Evolutionary conservation across 35 echinoderm and acorn worm genomes (phyloP).

Genomic region (Apostichopus japonicus): DNA sequence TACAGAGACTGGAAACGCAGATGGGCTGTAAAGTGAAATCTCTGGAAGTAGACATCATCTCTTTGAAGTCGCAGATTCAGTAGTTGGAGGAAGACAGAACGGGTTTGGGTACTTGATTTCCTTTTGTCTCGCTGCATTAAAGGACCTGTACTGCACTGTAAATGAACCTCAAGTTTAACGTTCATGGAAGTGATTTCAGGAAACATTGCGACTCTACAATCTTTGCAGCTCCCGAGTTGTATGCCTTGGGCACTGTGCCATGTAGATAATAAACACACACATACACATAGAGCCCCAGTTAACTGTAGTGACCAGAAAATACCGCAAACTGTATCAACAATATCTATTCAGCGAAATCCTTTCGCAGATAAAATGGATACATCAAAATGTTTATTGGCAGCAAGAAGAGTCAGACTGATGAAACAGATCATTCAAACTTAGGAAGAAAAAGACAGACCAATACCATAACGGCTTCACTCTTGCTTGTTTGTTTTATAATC

Average conservation of each 20-base stretch:
- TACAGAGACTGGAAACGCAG: background rate
- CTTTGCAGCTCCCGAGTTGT: too few species aligned
- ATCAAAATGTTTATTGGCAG: too few species aligned
- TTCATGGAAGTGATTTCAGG: too few species aligned
- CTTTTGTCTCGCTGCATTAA: background rate
- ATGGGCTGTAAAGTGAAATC: slow-evolving; percentile 20
- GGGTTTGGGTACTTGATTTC: background rate
- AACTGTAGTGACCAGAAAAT: too few species aligned
- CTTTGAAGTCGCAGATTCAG: slow-evolving; percentile 13
- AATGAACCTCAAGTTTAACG: background rate
- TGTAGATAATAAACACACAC: too few species aligned
- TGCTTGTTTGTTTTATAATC: background rate
- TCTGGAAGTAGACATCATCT: slow-evolving; percentile 4
- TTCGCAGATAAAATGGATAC: too few species aligned
- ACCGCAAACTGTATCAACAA: too few species aligned
- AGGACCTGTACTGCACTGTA: background rate
- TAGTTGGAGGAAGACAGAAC: background rate
- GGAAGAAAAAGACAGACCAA: slow-evolving; percentile 14
- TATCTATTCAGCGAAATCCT: too few species aligned
- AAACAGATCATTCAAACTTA: background rate
- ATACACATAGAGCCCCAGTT: too few species aligned
- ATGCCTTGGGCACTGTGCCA: too few species aligned
- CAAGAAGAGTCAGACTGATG: too few species aligned
- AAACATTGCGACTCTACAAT: too few species aligned
- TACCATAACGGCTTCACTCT: slow-evolving; percentile 5